A percentile compares a stretch with the other conserved stretches of the same genome.
Evolutionary conservation across 2,113 vertebrate species (phyloP).

Genomic region (Copsychus sechellarum): DNA sequence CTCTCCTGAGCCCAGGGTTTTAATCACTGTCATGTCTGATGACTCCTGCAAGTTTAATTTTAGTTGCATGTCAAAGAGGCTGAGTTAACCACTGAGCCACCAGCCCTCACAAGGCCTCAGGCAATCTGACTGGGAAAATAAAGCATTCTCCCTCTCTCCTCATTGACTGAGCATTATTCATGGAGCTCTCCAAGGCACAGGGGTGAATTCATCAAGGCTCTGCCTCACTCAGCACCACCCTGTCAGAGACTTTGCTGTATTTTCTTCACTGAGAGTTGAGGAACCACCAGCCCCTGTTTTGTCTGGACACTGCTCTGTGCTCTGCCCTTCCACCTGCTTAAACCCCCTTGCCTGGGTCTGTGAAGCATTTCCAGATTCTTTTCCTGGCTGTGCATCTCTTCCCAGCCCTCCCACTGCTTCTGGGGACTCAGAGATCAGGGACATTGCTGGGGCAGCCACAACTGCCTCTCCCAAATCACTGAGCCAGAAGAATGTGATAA

Average conservation of each 20-base stretch:
- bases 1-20: not conserved
- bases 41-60: constrained; percentile 51
- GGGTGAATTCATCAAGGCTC: not conserved
- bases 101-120: constrained; percentile 17
- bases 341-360: not conserved
- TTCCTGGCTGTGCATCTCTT: not conserved
- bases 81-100: constrained; percentile 37
- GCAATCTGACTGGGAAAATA: constrained; percentile 4
- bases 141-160: not conserved
- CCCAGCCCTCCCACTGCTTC: not conserved
- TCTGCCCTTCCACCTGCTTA: not conserved
- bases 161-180: not conserved
- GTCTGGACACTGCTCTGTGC: not conserved
- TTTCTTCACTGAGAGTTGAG: not conserved
- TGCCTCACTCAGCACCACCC: not conserved
- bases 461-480: not conserved
- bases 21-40: constrained; percentile 18
- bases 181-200: not conserved
- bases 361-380: not conserved
- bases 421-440: not conserved
- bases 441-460: not conserved
- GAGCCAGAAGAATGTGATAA: not conserved
- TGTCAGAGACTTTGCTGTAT: not conserved
- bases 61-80: constrained; percentile 30
- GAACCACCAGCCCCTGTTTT: not conserved